Evolutionary conservation across 2,113 vertebrate species (phyloP), one percentile per base, ranked within the genome.

Genomic region (Amblyopsis rosae): DNA sequence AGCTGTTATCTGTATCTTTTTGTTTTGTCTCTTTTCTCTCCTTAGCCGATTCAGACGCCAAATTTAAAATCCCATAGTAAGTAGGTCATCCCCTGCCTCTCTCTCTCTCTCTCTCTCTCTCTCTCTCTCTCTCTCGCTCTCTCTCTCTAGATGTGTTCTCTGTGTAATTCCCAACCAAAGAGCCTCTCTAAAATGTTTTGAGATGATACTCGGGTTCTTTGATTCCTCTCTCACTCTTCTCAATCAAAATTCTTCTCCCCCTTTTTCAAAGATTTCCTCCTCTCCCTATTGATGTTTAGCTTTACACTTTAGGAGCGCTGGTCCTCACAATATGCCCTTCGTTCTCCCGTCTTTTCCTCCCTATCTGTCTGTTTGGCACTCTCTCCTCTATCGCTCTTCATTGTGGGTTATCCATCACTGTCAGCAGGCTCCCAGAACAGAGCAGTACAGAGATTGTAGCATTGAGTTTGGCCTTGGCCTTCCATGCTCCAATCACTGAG

Each of bases 1-100:
- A 9, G 48, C 70, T 4, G 50, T 82, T 76, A 45, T 86, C 74
- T 72, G 12, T 2, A 17, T 66, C 62, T 71, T 74, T 75, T 80
- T 70, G 76, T 79, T 71, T 86, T 35, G 19, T 69, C 57, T 46
- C 49, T 72, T 3, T 19, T 7, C 70, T 57, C 53, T 63, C 16
- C 59, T 67, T 76, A n/a, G 11, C 72, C 56, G 70, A 78, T 83
- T 80, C 81, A 66, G 69, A 73, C 51, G 71, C 77, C 2, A 47
- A 79, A 79, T 84, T 84, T 77, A 70, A 82, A 83, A 82, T 81
- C 59, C 70, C 68, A 69, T 82, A 82, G 68, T 70, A 90, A 90
- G 72, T 90, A 87, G 89, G 89, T 85, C 85, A 87, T 17, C 60
- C 54, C 54, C 54, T 4, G 15, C n/a, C 13, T 47, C n/a, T 16